Conservation (phyloP, 2,797 vertebrate species). For the Limnodromus scolopaceus region DNA sequence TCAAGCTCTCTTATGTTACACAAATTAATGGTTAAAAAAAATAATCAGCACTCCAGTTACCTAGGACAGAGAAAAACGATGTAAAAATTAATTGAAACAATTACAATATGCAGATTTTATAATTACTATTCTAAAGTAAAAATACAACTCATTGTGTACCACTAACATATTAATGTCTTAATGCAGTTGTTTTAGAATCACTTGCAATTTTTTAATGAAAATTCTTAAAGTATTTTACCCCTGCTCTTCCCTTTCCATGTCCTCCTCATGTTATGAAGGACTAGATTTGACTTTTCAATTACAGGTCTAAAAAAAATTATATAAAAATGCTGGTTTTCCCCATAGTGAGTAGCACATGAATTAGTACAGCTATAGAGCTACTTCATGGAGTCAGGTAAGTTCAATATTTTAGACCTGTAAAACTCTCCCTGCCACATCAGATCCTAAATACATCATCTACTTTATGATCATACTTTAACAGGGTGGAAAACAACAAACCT, state of each 20-base stretch:
- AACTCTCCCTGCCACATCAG: background rate
- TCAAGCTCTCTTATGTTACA: background rate
- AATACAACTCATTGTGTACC: background rate
- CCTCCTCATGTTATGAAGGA: background rate
- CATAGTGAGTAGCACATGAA: background rate
- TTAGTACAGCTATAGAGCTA: background rate
- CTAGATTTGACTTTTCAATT: background rate
- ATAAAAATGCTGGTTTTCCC: background rate
- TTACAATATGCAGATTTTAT: background rate
- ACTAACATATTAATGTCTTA: constrained; percentile 8
- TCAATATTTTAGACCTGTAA: background rate
- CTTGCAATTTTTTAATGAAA: constrained; percentile 15
- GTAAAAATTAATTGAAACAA: constrained; percentile 10
- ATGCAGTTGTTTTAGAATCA: background rate
- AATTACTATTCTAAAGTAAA: constrained; percentile 50
- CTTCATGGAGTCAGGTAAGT: background rate
- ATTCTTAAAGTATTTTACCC: constrained; percentile 1
- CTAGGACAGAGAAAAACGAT: background rate
- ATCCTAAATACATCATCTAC: background rate
- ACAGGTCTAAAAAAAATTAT: background rate
- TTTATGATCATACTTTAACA: background rate
- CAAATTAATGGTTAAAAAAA: constrained; percentile 9
- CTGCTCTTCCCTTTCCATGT: background rate
- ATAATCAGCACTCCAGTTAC: background rate
- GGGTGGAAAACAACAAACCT: background rate